Base-by-base conservation (phyloP, 2,113 vertebrate genomes). In the Thinocorus orbignyianus region DNA sequence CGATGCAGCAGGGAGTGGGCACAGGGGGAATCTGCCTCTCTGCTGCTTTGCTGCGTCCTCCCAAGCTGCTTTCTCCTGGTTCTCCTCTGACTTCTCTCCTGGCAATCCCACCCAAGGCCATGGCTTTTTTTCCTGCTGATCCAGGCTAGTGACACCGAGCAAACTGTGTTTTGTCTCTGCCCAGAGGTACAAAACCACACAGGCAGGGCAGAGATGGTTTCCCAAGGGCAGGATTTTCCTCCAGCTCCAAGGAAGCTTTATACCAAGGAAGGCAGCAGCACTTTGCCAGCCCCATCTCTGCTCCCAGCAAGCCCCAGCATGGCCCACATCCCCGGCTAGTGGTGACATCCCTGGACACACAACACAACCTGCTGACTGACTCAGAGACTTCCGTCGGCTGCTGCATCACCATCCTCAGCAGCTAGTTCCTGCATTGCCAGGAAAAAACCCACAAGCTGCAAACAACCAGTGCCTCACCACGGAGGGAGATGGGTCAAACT, bases 311-410 rank as follows among this genome's bases (percentile, higher is more conserved):
- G 8, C 30, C 28, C 42, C 42, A 1, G 1, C 39, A 12, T 14
- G 30, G 51, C 52, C 71, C 49, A 0, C 0, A 16, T 65, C 60
- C 69, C 70, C 9, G 2, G 33, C 3, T 3, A 1, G 10, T 0
- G 28, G 55, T 57, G 69, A 70, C 78, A 90, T 1, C 69, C 68
- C 64, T 16, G 54, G 20, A 0, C 5, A 22, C 30, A 8, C 41
- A 55, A 6, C 37, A 1, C 2, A 17, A 2, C 24, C 25, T 2
- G 33, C 12, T 23, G 39, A 4, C 19, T 10, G 46, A 25, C 6
- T 18, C 44, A 20, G 54, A 62, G 28, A 28, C 20, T 57, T 28
- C 60, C 10, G 1, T 9, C 4, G 0, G 24, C 61, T 15, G 3
- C 62, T 14, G 7, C 52, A 35, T 35, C 11, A 0, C 19, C 31